Conservation (phyloP, 2,888 invertebrate species). For the Mylabris sibirica region DNA sequence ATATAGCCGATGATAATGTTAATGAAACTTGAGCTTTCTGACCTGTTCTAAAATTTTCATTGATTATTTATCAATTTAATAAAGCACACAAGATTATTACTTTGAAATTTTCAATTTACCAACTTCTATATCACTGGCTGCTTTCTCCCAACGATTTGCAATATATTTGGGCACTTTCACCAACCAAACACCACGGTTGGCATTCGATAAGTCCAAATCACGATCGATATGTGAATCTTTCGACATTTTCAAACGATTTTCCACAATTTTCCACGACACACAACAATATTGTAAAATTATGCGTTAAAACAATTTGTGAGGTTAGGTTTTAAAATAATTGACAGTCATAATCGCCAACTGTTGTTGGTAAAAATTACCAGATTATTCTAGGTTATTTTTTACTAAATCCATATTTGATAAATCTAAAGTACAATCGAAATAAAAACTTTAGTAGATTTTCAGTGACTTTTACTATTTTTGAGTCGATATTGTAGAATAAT, state of each 20-base stretch:
- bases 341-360: no score
- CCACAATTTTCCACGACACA: not conserved
- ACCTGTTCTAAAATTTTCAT: constrained; percentile 63
- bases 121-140: constrained; percentile 90
- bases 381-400: no score
- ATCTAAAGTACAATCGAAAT: no score
- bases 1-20: constrained; percentile 80
- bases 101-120: constrained; percentile 90
- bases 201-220: constrained; percentile 87
- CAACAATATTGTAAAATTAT: not conserved
- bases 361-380: no score
- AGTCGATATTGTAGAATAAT: no score
- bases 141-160: constrained; percentile 93
- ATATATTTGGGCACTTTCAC: constrained; percentile 97
- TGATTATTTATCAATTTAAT: constrained; percentile 25
- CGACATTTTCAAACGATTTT: constrained; percentile 44
- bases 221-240: constrained; percentile 70
- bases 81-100: constrained; percentile 55
- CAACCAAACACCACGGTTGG: constrained; percentile 93
- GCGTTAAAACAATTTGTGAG: not conserved
- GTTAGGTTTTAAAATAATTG: not conserved
- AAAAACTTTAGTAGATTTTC: no score
- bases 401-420: no score
- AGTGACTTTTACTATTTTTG: no score
- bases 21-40: constrained; percentile 89